Conservation (phyloP, 1,140 invertebrate genomes). For the Drosophila pruinosa region DNA sequence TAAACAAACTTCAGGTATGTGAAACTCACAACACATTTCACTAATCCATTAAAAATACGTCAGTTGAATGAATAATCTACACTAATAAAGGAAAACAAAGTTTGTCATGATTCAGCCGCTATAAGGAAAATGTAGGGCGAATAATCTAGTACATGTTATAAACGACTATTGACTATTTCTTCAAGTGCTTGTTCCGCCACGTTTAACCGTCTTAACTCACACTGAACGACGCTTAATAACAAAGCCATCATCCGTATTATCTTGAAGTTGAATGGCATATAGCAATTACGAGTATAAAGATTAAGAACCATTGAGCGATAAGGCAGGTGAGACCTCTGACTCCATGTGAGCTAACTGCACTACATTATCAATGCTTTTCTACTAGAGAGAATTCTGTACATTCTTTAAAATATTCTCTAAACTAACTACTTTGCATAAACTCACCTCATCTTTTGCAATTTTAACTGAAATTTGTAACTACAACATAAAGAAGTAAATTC, state of each 20-base stretch:
- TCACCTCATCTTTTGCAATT: not conserved
- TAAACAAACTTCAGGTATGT: too few relatives aligned
- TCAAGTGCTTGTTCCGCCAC: not conserved
- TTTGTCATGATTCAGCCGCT: not conserved
- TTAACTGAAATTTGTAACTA: not conserved
- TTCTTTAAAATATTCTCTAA: too few relatives aligned
- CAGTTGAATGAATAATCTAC: not conserved
- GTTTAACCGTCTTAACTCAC: not conserved
- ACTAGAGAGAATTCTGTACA: too few relatives aligned
- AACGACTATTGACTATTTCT: too few relatives aligned
- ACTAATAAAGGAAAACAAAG: not conserved
- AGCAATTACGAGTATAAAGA: conserved; percentile 18
- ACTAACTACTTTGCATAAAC: too few relatives aligned
- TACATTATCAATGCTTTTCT: not conserved
- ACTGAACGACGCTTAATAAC: not conserved
- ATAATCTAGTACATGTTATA: too few relatives aligned
- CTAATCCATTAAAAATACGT: not conserved
- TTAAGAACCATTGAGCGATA: conserved; percentile 14
- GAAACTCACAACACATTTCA: too few relatives aligned
- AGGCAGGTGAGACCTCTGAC: conserved; percentile 1
- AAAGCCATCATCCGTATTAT: not conserved
- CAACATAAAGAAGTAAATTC: not conserved
- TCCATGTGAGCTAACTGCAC: conserved; percentile 10
- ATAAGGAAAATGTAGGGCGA: too few relatives aligned
- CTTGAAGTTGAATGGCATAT: not conserved